Evolutionary conservation across 2,888 invertebrate genomes (phyloP).

Genomic region (Agonopterix arenella): DNA sequence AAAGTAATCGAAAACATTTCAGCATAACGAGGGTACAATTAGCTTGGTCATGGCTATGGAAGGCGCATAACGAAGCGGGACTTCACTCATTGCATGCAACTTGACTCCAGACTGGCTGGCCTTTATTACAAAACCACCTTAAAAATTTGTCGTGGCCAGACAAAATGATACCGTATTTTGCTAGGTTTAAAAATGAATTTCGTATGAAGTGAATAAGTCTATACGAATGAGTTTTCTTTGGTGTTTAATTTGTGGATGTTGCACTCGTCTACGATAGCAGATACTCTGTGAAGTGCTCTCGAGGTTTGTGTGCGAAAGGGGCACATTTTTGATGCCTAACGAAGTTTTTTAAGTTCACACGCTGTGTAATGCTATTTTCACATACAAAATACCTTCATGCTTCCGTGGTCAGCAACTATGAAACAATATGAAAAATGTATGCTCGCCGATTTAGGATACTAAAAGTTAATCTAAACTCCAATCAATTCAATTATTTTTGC

Average conservation of each 20-base stretch:
- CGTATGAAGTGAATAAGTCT: neutral
- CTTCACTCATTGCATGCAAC: conserved; percentile 53
- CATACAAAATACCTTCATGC: too few relatives aligned
- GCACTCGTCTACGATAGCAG: conserved; percentile 43
- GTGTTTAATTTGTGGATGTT: conserved; percentile 29
- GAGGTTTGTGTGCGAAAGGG: conserved; percentile 35
- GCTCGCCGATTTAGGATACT: too few relatives aligned
- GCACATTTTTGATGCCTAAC: conserved; percentile 27
- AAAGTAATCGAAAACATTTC: too few relatives aligned
- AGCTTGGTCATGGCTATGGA: conserved; percentile 43
- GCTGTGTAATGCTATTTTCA: too few relatives aligned
- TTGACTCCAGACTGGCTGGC: conserved; percentile 30
- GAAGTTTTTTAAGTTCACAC: conserved; percentile 5
- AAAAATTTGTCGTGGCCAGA: neutral
- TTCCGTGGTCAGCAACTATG: too few relatives aligned
- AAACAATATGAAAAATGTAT: too few relatives aligned
- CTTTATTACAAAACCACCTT: conserved; percentile 30
- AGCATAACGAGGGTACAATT: conserved; percentile 44
- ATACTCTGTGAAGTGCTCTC: conserved; percentile 44
- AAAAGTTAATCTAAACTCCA: too few relatives aligned
- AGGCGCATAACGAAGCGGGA: conserved; percentile 57
- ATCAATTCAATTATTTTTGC: too few relatives aligned
- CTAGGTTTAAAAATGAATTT: conserved; percentile 5
- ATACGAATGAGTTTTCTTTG: conserved; percentile 23
- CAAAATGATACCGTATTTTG: conserved; percentile 13